These are phyloP conservation scores for Bimastos eiseni DNA, from an alignment of 2,888 invertebrate species.

Conservation along the genomic window DNA sequence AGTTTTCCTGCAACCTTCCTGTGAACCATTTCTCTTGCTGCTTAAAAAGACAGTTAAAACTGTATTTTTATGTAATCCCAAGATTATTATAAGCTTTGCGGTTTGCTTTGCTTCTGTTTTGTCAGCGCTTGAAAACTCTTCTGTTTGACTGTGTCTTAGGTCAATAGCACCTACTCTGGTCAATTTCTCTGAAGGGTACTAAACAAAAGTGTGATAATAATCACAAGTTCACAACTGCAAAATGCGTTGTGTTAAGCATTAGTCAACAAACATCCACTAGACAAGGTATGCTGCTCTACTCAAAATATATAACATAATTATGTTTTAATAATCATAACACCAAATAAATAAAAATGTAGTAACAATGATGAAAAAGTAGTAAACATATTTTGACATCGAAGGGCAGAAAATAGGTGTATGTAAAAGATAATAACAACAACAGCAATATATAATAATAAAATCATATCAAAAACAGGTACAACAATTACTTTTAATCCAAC, in stretches of 20 bases:
- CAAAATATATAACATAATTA: not conserved
- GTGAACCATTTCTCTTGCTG: too few relatives aligned
- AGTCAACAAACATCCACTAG: not conserved
- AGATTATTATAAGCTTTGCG: too few relatives aligned
- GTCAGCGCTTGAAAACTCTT: not conserved
- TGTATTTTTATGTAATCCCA: too few relatives aligned
- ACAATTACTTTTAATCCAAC: not conserved
- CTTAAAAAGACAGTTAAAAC: too few relatives aligned
- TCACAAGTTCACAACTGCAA: not conserved
- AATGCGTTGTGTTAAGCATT: not conserved
- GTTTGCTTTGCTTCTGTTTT: not conserved
- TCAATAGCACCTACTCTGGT: not conserved
- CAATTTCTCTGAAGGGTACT: not conserved
- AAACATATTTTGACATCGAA: not conserved
- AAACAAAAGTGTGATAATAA: not conserved
- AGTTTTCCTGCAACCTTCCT: too few relatives aligned
- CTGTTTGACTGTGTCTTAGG: not conserved
- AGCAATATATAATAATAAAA: not conserved
- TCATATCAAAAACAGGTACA: not conserved
- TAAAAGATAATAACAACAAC: not conserved
- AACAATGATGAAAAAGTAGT: not conserved
- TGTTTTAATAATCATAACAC: not conserved
- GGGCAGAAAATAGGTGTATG: not conserved
- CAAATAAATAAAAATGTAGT: slow-evolving; percentile 1
- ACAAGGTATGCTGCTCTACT: not conserved